phyloP scores from a whole-genome alignment of 1,140 invertebrate genomes.

The Heterodera carotae region DNA sequence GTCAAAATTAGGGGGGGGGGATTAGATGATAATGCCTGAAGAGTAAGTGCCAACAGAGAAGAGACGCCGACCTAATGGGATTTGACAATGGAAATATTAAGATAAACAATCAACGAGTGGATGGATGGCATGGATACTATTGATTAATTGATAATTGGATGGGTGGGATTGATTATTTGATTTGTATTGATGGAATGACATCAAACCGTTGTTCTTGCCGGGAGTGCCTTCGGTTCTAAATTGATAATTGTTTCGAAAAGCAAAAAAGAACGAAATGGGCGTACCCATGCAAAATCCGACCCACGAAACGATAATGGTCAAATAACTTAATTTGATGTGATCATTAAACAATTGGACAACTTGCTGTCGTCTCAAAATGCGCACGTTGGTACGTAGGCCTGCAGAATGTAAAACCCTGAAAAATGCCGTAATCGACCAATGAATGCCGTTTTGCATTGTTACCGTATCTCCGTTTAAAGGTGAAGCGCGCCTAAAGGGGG shows the following conservation, averaged over 20 bases:
- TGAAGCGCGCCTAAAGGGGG: constrained; percentile 48
- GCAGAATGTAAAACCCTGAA: constrained; percentile 60
- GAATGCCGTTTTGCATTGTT: not conserved
- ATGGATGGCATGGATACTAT: too few species aligned
- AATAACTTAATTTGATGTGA: constrained; percentile 6
- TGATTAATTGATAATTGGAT: too few species aligned
- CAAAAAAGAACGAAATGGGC: not conserved
- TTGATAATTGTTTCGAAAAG: not conserved
- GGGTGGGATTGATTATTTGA: too few species aligned
- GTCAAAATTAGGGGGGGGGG: not conserved
- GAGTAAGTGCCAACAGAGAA: constrained; percentile 61
- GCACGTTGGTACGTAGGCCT: constrained; percentile 63
- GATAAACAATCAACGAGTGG: not conserved
- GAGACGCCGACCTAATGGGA: constrained; percentile 45
- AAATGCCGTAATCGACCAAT: not conserved
- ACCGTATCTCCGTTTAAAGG: constrained; percentile 62
- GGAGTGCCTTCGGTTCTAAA: constrained; percentile 60
- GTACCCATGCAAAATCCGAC: constrained; percentile 62
- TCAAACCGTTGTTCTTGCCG: constrained; percentile 62
- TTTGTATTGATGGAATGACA: constrained; percentile 17
- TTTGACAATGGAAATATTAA: not conserved
- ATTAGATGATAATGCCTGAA: constrained; percentile 38
- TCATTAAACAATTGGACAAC: not conserved
- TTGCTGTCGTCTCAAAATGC: too few species aligned
- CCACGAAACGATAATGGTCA: constrained; percentile 58